Evolutionary conservation across 2,888 invertebrate genomes (phyloP).

Genomic region (Xestobium rufovillosum): DNA sequence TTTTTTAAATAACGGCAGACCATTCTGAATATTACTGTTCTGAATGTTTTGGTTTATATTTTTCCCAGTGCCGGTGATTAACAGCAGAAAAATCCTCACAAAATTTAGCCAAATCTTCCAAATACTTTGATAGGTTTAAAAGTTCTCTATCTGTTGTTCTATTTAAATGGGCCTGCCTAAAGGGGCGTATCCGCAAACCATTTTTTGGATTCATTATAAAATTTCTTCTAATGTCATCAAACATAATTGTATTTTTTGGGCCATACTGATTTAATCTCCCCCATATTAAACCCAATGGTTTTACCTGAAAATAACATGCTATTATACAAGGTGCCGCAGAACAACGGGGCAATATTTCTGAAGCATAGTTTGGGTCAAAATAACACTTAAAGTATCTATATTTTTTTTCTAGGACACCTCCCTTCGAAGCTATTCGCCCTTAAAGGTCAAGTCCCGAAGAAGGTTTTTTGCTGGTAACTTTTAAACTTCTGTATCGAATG

Average conservation of each 20-base stretch:
- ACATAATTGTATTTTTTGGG: conserved; percentile 93
- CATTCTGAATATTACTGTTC: too few species aligned
- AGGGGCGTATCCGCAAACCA: conserved; percentile 84
- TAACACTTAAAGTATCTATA: too few species aligned
- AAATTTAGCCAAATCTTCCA: conserved; percentile 72
- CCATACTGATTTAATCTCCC: conserved; percentile 86
- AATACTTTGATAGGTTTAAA: conserved; percentile 69
- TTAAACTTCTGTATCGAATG: too few species aligned
- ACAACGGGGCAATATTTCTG: too few species aligned
- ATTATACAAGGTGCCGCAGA: conserved; percentile 7
- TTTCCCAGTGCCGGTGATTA: conserved; percentile 91
- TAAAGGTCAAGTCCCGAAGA: too few species aligned
- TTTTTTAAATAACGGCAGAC: too few species aligned
- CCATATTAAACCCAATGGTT: conserved; percentile 95
- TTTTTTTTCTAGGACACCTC: too few species aligned
- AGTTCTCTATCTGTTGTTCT: conserved; percentile 78
- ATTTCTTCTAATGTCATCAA: conserved; percentile 91
- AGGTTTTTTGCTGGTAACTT: too few species aligned
- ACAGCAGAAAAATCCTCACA: conserved; percentile 75
- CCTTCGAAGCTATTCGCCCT: too few species aligned
- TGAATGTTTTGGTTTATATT: conserved; percentile 57
- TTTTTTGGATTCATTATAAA: conserved; percentile 97
- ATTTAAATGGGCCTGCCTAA: conserved; percentile 84
- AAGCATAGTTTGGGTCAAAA: conserved; percentile 5
- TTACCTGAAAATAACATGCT: conserved; percentile 53